Evolutionary conservation across 2,113 vertebrate genomes (phyloP).

Genomic region (Heterotis niloticus): DNA sequence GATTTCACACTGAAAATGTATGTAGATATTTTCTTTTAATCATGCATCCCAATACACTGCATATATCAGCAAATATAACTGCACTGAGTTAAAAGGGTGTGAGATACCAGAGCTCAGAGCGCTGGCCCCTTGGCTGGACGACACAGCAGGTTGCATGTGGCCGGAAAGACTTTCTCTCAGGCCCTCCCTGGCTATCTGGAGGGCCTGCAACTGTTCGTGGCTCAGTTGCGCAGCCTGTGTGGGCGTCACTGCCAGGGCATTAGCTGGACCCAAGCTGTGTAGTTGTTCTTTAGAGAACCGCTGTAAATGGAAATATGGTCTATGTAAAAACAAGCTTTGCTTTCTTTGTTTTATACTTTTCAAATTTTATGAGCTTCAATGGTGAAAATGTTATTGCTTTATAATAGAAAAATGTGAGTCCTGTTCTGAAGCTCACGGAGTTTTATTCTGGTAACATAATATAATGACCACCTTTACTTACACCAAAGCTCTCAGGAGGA

Average conservation of each 20-base stretch:
- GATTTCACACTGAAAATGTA: no score
- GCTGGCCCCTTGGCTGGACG: background rate
- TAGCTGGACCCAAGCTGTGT: constrained; percentile 62
- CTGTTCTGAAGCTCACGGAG: no score
- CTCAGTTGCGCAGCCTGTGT: constrained; percentile 52
- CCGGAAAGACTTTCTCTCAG: constrained; percentile 37
- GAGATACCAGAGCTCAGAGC: constrained; percentile 11
- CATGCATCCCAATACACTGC: background rate
- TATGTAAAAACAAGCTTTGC: background rate
- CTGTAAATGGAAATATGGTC: constrained; percentile 40
- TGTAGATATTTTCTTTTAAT: no score
- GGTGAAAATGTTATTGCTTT: background rate
- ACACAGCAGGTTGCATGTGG: background rate
- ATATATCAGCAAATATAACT: background rate
- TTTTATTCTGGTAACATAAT: no score
- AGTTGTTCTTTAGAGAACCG: constrained; percentile 66
- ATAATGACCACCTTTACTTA: constrained; percentile 49
- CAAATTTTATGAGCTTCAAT: background rate
- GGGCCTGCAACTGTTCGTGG: constrained; percentile 60
- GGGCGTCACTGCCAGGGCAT: constrained; percentile 60
- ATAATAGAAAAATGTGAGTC: no score
- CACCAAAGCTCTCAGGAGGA: constrained; percentile 67
- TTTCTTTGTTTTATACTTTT: no score
- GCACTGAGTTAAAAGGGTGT: background rate
- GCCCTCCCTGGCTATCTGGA: constrained; percentile 62